phyloP scores from a whole-genome alignment of 2,113 vertebrate genomes.

The Sciurus niger region DNA sequence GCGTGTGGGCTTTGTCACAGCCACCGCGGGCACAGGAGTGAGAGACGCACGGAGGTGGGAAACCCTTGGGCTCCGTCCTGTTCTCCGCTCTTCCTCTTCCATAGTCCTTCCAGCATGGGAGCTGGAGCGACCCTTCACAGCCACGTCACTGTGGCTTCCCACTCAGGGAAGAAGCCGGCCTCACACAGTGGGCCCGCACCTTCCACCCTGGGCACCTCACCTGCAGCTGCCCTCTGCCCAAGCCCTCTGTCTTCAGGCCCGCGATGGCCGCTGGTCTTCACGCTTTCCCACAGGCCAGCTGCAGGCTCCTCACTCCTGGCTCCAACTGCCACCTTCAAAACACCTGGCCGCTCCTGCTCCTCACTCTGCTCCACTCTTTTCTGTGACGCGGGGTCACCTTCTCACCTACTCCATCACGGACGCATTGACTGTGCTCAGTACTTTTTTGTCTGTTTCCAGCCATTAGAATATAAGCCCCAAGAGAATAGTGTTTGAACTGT shows the following conservation, averaged over 20 bases:
- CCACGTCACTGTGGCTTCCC: neutral
- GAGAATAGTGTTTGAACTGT: neutral
- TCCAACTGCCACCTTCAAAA: neutral
- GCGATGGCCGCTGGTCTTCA: too few species aligned
- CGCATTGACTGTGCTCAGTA: neutral
- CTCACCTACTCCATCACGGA: neutral
- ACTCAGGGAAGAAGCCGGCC: neutral
- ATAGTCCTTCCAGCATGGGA: neutral
- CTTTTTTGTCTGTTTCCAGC: conserved; percentile 5
- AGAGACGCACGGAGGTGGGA: neutral
- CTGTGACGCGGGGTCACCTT: neutral
- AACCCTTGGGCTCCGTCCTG: neutral
- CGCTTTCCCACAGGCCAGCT: neutral
- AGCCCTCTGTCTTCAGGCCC: neutral
- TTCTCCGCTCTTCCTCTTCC: neutral
- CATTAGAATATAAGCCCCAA: conserved; percentile 38
- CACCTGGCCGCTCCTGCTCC: neutral
- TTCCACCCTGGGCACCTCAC: neutral
- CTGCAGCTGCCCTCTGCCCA: neutral
- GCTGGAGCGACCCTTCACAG: neutral
- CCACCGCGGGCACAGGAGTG: too few species aligned
- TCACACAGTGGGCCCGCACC: neutral
- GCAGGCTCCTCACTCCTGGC: neutral
- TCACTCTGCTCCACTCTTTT: neutral
- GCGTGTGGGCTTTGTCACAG: neutral